These are phyloP conservation scores for Pachypsylla venusta DNA, from an alignment of 1,140 invertebrate species.

Conservation along the genomic window DNA sequence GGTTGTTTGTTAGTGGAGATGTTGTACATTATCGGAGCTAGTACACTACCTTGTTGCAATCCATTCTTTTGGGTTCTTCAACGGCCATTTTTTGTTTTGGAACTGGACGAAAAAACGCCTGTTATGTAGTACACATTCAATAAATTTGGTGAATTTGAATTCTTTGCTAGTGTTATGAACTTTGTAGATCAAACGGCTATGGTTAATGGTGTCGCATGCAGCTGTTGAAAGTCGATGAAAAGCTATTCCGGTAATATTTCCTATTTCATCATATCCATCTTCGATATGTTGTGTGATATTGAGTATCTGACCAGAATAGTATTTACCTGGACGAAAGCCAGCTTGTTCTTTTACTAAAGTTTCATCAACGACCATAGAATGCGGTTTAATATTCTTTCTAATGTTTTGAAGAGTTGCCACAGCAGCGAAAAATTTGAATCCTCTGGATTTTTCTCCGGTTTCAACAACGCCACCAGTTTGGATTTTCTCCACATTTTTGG, in stretches of 20 bases:
- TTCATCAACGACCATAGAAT: not conserved
- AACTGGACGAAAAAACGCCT: constrained; percentile 24
- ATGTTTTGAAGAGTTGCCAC: constrained; percentile 17
- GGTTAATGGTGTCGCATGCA: constrained; percentile 17
- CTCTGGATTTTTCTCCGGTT: constrained; percentile 12
- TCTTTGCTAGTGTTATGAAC: not conserved
- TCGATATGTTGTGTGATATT: constrained; percentile 17
- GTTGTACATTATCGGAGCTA: not conserved
- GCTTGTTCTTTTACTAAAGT: constrained; percentile 15
- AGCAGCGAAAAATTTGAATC: constrained; percentile 15
- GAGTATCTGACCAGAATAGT: constrained; percentile 13
- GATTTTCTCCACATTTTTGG: constrained; percentile 14
- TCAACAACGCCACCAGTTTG: constrained; percentile 15
- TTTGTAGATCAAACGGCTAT: constrained; percentile 9
- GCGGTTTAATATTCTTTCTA: constrained; percentile 17
- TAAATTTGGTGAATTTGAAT: constrained; percentile 5
- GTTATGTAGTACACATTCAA: constrained; percentile 2
- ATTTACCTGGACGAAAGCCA: constrained; percentile 13
- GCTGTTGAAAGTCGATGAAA: too few relatives aligned
- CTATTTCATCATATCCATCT: constrained; percentile 14
- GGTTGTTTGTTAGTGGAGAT: not conserved
- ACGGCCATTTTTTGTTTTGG: too few relatives aligned
- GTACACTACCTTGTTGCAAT: constrained; percentile 7
- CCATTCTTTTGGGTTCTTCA: constrained; percentile 1
- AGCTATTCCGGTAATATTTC: constrained; percentile 11